Conservation (phyloP, 2,113 vertebrate genomes). For the Trichechus manatus region DNA sequence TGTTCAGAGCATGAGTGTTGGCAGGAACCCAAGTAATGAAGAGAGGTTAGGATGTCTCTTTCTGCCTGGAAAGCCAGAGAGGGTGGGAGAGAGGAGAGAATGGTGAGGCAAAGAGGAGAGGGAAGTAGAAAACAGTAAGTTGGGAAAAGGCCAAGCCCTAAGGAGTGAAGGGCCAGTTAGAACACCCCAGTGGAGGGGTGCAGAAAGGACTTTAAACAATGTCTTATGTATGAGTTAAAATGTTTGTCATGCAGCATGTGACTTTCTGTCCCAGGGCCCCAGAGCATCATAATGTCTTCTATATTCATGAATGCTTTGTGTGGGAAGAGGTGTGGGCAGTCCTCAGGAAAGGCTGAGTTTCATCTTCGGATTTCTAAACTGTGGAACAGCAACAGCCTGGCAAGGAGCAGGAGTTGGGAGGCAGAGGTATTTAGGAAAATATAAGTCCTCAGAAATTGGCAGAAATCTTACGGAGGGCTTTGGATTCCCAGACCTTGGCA, state of each 20-base stretch:
- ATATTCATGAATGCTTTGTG: not conserved
- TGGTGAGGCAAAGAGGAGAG: not conserved
- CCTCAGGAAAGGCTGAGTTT: not conserved
- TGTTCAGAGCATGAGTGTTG: not conserved
- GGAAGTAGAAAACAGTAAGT: not conserved
- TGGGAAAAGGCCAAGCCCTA: not conserved
- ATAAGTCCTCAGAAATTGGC: not conserved
- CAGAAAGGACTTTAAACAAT: slow-evolving; percentile 24
- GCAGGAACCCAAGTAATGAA: not conserved
- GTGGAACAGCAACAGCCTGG: not conserved
- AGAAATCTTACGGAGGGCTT: slow-evolving; percentile 30
- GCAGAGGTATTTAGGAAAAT: slow-evolving; percentile 7
- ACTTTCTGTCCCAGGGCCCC: not conserved
- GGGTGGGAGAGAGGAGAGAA: not conserved
- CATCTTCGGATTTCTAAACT: slow-evolving; percentile 15
- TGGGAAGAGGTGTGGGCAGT: slow-evolving; percentile 48
- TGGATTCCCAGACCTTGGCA: not conserved
- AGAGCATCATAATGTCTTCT: not conserved
- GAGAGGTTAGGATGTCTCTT: not conserved
- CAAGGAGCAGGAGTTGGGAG: not conserved
- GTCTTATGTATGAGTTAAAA: not conserved
- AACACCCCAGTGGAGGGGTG: not conserved
- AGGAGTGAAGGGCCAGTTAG: not conserved
- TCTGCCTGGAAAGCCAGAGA: not conserved
- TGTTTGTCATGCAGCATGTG: not conserved